phyloP scores from a whole-genome alignment of 2,797 vertebrate genomes.

The Gallinago nigripennis region DNA sequence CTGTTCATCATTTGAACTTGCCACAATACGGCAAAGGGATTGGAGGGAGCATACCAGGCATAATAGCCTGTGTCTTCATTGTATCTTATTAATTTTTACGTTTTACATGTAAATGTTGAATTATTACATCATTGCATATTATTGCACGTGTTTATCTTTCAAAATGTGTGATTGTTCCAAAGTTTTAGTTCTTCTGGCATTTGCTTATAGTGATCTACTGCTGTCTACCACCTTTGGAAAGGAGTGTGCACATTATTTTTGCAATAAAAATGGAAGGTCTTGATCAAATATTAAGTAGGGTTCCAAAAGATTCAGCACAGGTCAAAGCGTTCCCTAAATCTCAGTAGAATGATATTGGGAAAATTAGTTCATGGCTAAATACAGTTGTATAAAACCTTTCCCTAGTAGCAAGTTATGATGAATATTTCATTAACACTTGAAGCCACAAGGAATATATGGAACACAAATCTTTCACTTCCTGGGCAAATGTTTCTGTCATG shows the following conservation, averaged over 20 bases:
- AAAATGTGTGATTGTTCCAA: background rate
- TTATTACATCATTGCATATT: background rate
- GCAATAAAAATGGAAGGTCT: background rate
- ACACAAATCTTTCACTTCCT: background rate
- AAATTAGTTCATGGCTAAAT: background rate
- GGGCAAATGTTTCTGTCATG: background rate
- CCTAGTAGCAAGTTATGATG: background rate
- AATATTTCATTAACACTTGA: background rate
- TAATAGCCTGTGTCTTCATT: background rate
- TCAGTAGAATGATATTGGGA: background rate
- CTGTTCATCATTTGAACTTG: background rate
- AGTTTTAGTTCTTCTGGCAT: background rate
- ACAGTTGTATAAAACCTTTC: background rate
- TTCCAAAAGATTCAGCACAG: background rate
- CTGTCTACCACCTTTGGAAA: background rate
- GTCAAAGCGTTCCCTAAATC: background rate
- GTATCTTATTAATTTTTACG: background rate
- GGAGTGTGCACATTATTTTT: background rate
- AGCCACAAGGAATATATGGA: background rate
- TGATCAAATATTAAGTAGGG: background rate
- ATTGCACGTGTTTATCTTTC: background rate
- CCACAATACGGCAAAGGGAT: background rate
- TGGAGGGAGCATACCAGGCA: background rate
- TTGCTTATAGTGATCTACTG: background rate
- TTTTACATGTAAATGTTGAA: background rate